These are phyloP conservation scores for Heliconius charithonia DNA, from an alignment of 2,888 invertebrate species.

Conservation along the genomic window DNA sequence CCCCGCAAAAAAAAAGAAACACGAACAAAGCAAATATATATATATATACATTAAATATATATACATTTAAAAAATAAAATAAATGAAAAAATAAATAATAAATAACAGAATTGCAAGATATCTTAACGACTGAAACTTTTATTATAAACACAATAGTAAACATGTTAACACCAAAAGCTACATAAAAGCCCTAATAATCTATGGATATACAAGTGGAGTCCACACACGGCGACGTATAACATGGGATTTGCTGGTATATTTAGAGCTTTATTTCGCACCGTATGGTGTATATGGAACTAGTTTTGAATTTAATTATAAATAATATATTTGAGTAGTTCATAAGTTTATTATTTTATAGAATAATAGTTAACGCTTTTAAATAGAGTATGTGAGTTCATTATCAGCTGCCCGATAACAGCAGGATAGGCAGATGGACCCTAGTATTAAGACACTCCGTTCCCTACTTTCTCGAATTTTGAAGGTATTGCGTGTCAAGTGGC, in stretches of 20 bases:
- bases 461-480: too few relatives aligned
- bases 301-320: background rate
- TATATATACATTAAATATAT: too few relatives aligned
- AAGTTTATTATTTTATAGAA: background rate
- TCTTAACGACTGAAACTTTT: too few relatives aligned
- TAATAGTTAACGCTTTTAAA: background rate
- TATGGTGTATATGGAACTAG: background rate
- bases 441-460: too few relatives aligned
- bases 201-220: slow-evolving; percentile 34
- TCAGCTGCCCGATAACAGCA: too few relatives aligned
- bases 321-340: background rate
- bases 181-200: slow-evolving; percentile 37
- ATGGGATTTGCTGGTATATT: slow-evolving; percentile 36
- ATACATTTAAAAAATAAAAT: too few relatives aligned
- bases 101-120: too few relatives aligned
- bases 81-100: too few relatives aligned
- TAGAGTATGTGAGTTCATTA: background rate
- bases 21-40: too few relatives aligned
- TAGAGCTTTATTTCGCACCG: slow-evolving; percentile 23
- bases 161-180: background rate
- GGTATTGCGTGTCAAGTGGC: too few relatives aligned
- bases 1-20: too few relatives aligned
- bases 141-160: background rate
- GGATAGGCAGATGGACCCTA: too few relatives aligned
- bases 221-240: slow-evolving; percentile 27